Base-by-base conservation (phyloP, 2,113 vertebrate genomes). In the Reinhardtius hippoglossoides region DNA sequence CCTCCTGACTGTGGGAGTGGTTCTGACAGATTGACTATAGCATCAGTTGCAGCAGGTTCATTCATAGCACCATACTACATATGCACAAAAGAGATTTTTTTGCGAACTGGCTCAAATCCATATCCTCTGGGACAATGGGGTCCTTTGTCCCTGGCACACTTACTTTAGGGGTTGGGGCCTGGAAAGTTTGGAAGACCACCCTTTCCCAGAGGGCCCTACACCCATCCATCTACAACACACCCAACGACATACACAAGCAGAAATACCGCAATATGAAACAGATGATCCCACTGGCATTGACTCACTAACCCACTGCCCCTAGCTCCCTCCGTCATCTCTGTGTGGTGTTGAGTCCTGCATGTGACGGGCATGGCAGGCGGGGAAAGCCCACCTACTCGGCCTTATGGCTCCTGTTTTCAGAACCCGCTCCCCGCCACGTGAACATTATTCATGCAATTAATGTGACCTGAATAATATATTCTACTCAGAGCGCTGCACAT, bases 311-410 rank as follows among this genome's bases (percentile, higher is more conserved):
- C 55, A n/a, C 21, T 21, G 65, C 74, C 62, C 27, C 27, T 0
- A 5, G 27, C 27, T 67, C 77, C 68, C 48, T 81, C 54, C 58
- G 71, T 78, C 73, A 6, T 7, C 31, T 31, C 31, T 31, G 31
- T 31, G 31, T 7, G 31, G 31, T 31, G 31, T 6, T 31, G 31
- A 31, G 31, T 31, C 31, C 31, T 31, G 31, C 31, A 13, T 46
- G 46, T 67, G 81, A 84, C 71, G 48, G 61, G 16, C 0, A n/a
- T 27, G 40, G 18, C 7, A 48, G 27, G 70, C 20, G 7, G 37
- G 48, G 70, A 35, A 76, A 76, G 61, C 63, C 84, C 54, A 57
- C 90, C 90, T 63, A 81, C 91, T 87, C 89, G 56, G 62, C 85
- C 88, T 86, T 82, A 91, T 89, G 91, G 72, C 52, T 78, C 80